phyloP scores from a whole-genome alignment of 2,113 vertebrate species.

The Perca flavescens region DNA sequence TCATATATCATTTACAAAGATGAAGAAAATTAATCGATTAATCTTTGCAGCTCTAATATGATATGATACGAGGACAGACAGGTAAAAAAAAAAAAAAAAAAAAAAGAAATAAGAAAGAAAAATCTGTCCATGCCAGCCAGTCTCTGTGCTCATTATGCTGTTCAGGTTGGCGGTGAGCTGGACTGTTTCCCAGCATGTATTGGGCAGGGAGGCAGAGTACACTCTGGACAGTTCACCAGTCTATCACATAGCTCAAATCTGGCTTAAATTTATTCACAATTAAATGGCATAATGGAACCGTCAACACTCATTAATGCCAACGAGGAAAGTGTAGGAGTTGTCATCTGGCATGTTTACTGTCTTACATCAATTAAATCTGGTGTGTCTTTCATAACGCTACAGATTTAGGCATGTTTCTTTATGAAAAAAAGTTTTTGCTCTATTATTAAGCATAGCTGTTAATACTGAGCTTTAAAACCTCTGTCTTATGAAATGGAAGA shows the following conservation, averaged over 20 bases:
- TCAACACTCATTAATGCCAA: conserved; percentile 43
- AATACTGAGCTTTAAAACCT: neutral
- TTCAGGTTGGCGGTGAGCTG: conserved; percentile 35
- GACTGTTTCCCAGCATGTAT: conserved; percentile 35
- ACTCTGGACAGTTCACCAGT: conserved; percentile 44
- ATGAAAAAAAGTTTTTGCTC: conserved; percentile 9
- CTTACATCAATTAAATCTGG: conserved; percentile 61
- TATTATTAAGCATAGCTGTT: neutral
- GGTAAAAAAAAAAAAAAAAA: neutral
- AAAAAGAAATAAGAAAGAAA: too few species aligned
- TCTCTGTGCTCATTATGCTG: conserved; percentile 17
- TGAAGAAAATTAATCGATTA: too few species aligned
- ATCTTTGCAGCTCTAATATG: too few species aligned
- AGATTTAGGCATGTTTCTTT: conserved; percentile 29
- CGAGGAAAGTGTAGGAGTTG: conserved; percentile 61
- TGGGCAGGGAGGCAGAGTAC: conserved; percentile 13
- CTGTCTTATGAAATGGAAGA: conserved; percentile 1
- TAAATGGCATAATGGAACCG: conserved; percentile 38
- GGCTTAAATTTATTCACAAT: conserved; percentile 29
- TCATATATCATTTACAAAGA: too few species aligned
- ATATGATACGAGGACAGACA: neutral
- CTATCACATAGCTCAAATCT: conserved; percentile 49
- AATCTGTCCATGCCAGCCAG: neutral
- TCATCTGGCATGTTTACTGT: conserved; percentile 57
- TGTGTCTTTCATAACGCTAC: conserved; percentile 50